Base-by-base conservation (phyloP, 2,888 invertebrate species). In the Phaedon cochleariae region DNA sequence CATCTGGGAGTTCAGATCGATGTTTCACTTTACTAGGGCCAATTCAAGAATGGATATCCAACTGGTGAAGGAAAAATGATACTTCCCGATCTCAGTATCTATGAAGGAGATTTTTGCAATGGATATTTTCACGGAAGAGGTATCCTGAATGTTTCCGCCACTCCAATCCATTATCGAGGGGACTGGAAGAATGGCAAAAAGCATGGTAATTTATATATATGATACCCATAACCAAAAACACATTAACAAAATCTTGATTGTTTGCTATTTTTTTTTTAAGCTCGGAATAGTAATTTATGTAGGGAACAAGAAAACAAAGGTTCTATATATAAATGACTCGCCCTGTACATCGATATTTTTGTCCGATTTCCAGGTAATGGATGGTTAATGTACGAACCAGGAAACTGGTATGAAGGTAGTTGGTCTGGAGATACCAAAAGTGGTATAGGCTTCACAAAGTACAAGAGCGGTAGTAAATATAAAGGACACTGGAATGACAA, bases 31-130 rank as follows among this genome's bases (percentile, higher is more conserved):
- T n/a, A n/a, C 26, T 69, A 89, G 89, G 90, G 90, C 5, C 77
- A 86, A 31, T 90, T 90, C 75, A 80, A 84, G 72, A 77, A 85
- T 34, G 89, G 89, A 68, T 82, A 84, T 75, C 87, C 88, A 18
- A 78, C 79, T 48, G 89, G 89, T 3, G 84, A 83, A 74, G 90
- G 90, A 4, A 74, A 73, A 15, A 81, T 89, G 62, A 80, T 84
- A 45, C 87, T 88, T 84, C 85, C 86, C 62, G 86, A 88, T 72
- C 83, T 86, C 64, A 85, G 85, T 34, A 86, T 85, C 84, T 90
- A 89, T 69, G 83, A 86, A 69, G 90, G 90, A 0, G 84, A 87
- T n/a, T 87, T 90, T 74, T 73, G 75, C 15, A 84, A 85, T 0
- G 88, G 89, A 63, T 74, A 86, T 60, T 86, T 88, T 0, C 83